Evolutionary conservation across 2,113 vertebrate species (phyloP).

Genomic region (Symphodus melops): DNA sequence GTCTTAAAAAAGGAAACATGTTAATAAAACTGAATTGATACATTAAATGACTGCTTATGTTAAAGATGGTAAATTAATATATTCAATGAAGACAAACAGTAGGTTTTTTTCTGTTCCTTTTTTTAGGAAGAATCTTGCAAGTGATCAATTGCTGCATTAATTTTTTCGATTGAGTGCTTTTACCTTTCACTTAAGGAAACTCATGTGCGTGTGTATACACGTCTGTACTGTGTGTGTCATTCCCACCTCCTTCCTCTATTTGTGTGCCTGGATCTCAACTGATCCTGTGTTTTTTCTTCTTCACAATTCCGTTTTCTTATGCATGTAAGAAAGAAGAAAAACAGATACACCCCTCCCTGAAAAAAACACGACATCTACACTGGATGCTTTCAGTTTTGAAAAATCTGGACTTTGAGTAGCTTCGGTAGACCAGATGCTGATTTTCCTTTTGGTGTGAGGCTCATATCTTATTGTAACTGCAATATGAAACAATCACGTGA

Average conservation of each 20-base stretch:
- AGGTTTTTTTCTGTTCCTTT: constrained; percentile 42
- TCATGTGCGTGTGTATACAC: constrained; percentile 19
- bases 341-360: constrained; percentile 19
- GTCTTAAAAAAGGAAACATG: constrained; percentile 82
- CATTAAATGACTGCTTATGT: constrained; percentile 76
- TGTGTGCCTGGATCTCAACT: constrained; percentile 65
- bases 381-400: not conserved
- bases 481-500: constrained; percentile 51
- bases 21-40: constrained; percentile 70
- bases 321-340: constrained; percentile 60
- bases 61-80: constrained; percentile 80
- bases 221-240: constrained; percentile 32
- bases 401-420: constrained; percentile 27
- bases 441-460: constrained; percentile 23
- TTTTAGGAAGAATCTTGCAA: constrained; percentile 78
- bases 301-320: constrained; percentile 55
- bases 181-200: constrained; percentile 65
- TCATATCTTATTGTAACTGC: constrained; percentile 23
- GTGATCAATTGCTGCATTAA: constrained; percentile 79
- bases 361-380: constrained; percentile 7
- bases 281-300: constrained; percentile 57
- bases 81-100: constrained; percentile 79
- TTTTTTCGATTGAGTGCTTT: constrained; percentile 66
- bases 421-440: constrained; percentile 9
- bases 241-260: constrained; percentile 52